Evolutionary conservation across 1,140 invertebrate species (phyloP).

Genomic region (Pseudoatta argentina): DNA sequence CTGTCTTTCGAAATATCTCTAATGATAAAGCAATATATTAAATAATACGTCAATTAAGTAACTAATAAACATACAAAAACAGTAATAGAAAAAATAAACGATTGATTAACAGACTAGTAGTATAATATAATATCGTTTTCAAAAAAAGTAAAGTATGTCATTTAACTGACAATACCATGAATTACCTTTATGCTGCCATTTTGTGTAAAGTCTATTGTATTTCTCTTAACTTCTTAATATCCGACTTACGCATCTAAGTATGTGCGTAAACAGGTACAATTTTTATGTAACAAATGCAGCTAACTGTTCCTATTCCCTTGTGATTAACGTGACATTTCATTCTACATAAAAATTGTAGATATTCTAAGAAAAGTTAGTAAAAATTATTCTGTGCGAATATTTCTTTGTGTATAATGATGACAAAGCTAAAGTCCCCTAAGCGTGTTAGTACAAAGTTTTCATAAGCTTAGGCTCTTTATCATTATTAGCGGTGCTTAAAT

Average conservation of each 20-base stretch:
- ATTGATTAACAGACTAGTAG: slow-evolving; percentile 41
- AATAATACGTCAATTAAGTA: slow-evolving; percentile 51
- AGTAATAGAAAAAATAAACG: slow-evolving; percentile 41
- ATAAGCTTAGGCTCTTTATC: slow-evolving; percentile 56
- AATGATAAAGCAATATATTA: slow-evolving; percentile 34
- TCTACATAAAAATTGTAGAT: slow-evolving; percentile 20
- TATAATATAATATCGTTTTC: not conserved
- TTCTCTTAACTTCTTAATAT: slow-evolving; percentile 19
- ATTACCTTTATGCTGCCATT: slow-evolving; percentile 20
- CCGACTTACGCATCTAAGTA: slow-evolving; percentile 42
- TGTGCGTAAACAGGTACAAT: slow-evolving; percentile 70
- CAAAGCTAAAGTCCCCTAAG: slow-evolving; percentile 27
- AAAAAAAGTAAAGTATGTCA: not conserved
- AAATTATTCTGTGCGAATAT: slow-evolving; percentile 18
- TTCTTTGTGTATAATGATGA: slow-evolving; percentile 21
- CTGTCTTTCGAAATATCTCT: not conserved
- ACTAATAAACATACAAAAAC: slow-evolving; percentile 12
- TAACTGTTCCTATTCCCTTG: slow-evolving; percentile 33
- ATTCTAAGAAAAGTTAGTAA: not conserved
- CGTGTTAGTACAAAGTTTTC: slow-evolving; percentile 27
- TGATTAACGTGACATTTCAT: slow-evolving; percentile 40
- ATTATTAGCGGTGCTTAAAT: slow-evolving; percentile 33
- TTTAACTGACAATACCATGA: not conserved
- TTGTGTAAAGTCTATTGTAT: not conserved
- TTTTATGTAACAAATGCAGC: slow-evolving; percentile 63